Conservation (phyloP, 2,888 invertebrate genomes). For the Chrysolina haemoptera region DNA sequence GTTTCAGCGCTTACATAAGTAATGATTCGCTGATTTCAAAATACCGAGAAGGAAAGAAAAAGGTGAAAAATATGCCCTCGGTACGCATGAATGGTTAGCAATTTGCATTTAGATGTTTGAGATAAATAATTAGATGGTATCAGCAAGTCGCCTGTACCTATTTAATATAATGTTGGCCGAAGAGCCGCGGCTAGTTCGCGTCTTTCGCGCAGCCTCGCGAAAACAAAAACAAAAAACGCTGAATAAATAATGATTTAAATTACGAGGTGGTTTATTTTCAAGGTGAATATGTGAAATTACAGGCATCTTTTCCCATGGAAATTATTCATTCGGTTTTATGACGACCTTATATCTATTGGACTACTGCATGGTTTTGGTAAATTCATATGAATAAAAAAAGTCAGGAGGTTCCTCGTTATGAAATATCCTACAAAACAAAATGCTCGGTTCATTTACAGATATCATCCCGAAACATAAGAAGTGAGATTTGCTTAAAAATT, state of each 20-base stretch:
- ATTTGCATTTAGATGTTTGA: constrained; percentile 45
- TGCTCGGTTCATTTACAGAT: no score
- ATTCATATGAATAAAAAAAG: background rate
- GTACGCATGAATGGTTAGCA: constrained; percentile 37
- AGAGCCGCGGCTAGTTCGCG: constrained; percentile 22
- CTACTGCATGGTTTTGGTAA: background rate
- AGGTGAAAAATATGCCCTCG: constrained; percentile 30
- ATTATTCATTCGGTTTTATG: background rate
- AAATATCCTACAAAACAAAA: no score
- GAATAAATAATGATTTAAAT: constrained; percentile 14
- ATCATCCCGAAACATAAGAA: no score
- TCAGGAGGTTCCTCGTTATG: background rate
- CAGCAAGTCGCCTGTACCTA: constrained; percentile 41
- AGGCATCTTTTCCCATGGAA: background rate
- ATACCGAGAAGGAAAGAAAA: constrained; percentile 27
- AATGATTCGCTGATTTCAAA: constrained; percentile 34
- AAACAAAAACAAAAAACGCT: constrained; percentile 17
- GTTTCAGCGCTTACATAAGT: constrained; percentile 34
- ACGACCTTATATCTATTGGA: background rate
- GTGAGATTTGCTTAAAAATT: no score
- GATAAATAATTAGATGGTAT: constrained; percentile 45
- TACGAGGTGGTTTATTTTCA: background rate
- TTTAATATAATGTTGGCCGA: constrained; percentile 40
- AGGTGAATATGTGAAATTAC: background rate
- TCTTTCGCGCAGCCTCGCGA: constrained; percentile 12